Evolutionary conservation across 2,113 vertebrate species (phyloP).

Genomic region (Silurus glanis): DNA sequence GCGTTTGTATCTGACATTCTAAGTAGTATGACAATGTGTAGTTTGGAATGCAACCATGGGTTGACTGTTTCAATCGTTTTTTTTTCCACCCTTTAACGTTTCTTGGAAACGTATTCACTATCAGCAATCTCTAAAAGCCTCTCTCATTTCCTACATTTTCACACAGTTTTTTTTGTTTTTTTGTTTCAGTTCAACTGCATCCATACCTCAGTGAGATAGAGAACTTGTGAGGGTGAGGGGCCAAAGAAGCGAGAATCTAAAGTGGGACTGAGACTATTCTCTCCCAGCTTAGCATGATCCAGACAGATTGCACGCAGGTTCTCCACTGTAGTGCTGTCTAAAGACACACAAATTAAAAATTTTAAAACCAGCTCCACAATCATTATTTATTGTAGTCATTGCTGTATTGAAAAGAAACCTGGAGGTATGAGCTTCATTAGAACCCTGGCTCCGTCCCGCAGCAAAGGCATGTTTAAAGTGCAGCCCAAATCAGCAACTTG

Average conservation of each 20-base stretch:
- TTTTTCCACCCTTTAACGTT: not conserved
- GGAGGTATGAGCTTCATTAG: constrained; percentile 99
- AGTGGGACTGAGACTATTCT: constrained; percentile 94
- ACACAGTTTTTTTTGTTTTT: not conserved
- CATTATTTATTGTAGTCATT: not conserved
- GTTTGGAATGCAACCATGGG: not conserved
- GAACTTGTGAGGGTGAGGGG: constrained; percentile 96
- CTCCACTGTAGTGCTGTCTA: constrained; percentile 96
- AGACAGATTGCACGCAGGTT: constrained; percentile 94
- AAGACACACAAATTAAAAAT: constrained; percentile 35
- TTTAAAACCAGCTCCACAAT: not conserved
- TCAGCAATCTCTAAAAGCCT: not conserved
- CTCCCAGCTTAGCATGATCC: constrained; percentile 97
- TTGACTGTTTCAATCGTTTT: too few species aligned
- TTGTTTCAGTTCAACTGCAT: not conserved
- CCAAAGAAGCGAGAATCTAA: constrained; percentile 96
- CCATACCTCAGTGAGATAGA: constrained; percentile 95
- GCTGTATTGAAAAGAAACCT: constrained; percentile 62
- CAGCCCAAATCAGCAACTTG: constrained; percentile 97
- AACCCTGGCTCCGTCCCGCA: constrained; percentile 92
- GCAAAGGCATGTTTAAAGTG: constrained; percentile 92
- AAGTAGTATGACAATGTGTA: not conserved
- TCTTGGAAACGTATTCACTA: not conserved
- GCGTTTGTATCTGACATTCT: not conserved
- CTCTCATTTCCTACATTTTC: not conserved